Conservation (phyloP, 2,797 vertebrate species). For the Acanthurus leucopareius region DNA sequence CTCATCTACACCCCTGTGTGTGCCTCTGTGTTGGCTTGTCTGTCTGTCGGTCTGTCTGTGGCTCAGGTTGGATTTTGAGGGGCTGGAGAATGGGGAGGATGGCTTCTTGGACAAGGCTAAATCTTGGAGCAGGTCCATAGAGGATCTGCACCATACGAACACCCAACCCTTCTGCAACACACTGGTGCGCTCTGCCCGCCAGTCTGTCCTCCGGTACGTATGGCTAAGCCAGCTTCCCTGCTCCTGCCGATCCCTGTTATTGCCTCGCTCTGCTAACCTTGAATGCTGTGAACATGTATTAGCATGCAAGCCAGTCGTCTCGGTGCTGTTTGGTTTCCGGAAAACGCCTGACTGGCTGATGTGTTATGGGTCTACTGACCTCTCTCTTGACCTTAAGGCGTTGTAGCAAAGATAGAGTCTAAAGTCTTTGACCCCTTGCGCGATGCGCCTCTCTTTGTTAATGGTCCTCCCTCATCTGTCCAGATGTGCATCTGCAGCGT, state of each 20-base stretch:
- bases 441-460: slow-evolving; percentile 47
- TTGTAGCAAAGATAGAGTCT: slow-evolving; percentile 40
- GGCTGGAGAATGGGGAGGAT: slow-evolving; percentile 94
- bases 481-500: slow-evolving; percentile 71
- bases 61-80: slow-evolving; percentile 98
- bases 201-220: slow-evolving; percentile 97
- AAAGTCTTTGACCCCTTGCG: slow-evolving; percentile 52
- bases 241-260: slow-evolving; percentile 49
- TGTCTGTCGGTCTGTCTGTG: slow-evolving; percentile 56
- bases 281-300: slow-evolving; percentile 53
- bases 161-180: slow-evolving; percentile 94
- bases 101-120: slow-evolving; percentile 93
- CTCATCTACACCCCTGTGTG: slow-evolving; percentile 49
- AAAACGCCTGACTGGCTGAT: slow-evolving; percentile 30
- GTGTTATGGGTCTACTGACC: slow-evolving; percentile 22
- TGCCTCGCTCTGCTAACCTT: slow-evolving; percentile 62
- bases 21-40: slow-evolving; percentile 73
- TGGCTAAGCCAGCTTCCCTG: slow-evolving; percentile 77
- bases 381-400: slow-evolving; percentile 40
- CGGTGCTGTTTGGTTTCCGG: slow-evolving; percentile 36
- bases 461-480: slow-evolving; percentile 56
- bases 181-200: slow-evolving; percentile 95
- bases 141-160: slow-evolving; percentile 94
- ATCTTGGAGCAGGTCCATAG: slow-evolving; percentile 98
- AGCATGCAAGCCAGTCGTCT: slow-evolving; percentile 55